Conservation (phyloP, 2,888 invertebrate species). For the Synergus japonicus region DNA sequence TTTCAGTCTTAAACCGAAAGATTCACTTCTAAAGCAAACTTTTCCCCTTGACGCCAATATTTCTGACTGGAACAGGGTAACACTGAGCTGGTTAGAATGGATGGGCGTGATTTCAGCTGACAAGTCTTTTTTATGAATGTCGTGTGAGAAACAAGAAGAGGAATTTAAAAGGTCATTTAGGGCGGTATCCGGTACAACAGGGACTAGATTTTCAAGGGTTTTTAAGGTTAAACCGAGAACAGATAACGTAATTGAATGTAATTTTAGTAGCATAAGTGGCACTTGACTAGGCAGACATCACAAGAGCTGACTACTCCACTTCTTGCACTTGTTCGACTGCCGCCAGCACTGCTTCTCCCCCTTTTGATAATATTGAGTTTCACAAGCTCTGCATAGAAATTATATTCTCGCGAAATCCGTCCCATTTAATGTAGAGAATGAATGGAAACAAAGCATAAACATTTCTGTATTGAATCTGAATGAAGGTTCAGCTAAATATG, state of each 20-base stretch:
- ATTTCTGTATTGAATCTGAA: neutral
- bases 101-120: neutral
- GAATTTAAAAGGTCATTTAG: constrained; percentile 63
- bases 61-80: neutral
- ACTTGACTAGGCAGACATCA: constrained; percentile 77
- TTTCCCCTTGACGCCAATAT: neutral
- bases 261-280: constrained; percentile 77
- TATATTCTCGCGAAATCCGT: neutral
- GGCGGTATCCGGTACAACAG: constrained; percentile 62
- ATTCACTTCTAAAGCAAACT: too few species aligned
- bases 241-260: constrained; percentile 76
- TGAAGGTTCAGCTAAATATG: neutral
- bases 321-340: constrained; percentile 69
- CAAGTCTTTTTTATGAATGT: constrained; percentile 40
- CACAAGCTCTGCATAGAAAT: constrained; percentile 19
- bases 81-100: neutral
- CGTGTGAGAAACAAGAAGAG: constrained; percentile 19
- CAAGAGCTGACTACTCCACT: constrained; percentile 68
- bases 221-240: constrained; percentile 71
- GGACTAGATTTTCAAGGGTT: constrained; percentile 68
- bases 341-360: constrained; percentile 54
- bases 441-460: neutral
- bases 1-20: too few species aligned
- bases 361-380: constrained; percentile 45
- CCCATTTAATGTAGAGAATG: neutral